Base-by-base conservation (phyloP, 2,113 vertebrate genomes). In the Bujurquina vittata region DNA sequence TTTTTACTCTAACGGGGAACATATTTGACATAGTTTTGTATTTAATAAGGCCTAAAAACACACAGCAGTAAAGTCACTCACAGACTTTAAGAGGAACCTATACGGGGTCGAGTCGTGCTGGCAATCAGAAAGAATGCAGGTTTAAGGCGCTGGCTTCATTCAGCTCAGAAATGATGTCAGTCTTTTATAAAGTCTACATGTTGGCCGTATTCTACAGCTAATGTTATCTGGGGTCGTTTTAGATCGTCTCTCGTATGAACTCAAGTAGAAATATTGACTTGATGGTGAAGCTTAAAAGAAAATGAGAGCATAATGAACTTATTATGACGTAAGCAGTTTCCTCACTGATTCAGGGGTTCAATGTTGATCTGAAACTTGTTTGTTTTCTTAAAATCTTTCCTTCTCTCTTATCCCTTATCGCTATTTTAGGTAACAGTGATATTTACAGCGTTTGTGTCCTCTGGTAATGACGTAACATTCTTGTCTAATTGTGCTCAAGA, bases 401-500 rank as follows among this genome's bases (percentile, higher is more conserved):
- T 75, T 75, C 23, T 37, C 52, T 75, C 37, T 59, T n/a, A 4
- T n/a, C 35, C 31, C 26, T 26, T 26, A 26, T 56, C 33, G 40
- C 35, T 5, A 29, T 40, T 49, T 75, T 22, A 58, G 10, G 18
- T 58, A 58, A 52, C 43, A 52, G 43, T 12, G 55, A 58, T 62
- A 31, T 52, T 52, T 60, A 43, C 58, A 23, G 31, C 10, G 5
- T 63, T 46, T 33, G 11, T 57, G 59, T 9, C 3, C 0, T 15
- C 22, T 2, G 26, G 52, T 84, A 69, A 83, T 76, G 18, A 78
- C 35, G 49, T n/a, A 59, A 59, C 83, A 87, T 91, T 91, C 73
- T 73, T 75, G 10, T 80, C 18, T 77, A 72, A 87, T 83, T 84
- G 80, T 78, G 0, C 54, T 89, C 62, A 17, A 37, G 35, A 83